A percentile compares a stretch with the other conserved stretches of the same genome.
Conservation (phyloP, 2,113 vertebrate genomes). For the Chamaetylas fuelleborni region DNA sequence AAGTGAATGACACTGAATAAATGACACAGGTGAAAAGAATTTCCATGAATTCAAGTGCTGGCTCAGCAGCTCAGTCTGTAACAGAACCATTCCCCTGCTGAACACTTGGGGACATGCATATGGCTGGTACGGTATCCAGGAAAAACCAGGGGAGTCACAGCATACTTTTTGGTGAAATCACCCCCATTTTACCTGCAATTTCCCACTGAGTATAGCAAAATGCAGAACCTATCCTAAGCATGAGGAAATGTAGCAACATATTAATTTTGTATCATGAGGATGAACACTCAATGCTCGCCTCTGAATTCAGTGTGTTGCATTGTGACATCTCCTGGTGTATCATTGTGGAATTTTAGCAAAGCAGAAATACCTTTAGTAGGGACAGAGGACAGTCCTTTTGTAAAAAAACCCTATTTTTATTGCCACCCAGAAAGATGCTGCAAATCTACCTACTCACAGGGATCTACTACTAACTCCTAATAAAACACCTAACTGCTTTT, state of each 20-base stretch:
- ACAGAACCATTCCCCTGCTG: not conserved
- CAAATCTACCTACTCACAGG: not conserved
- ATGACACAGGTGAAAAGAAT: not conserved
- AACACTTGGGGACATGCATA: not conserved
- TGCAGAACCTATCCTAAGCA: not conserved
- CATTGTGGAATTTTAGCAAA: not conserved
- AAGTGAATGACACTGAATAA: conserved; percentile 5
- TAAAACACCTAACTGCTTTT: not conserved
- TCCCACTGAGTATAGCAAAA: not conserved
- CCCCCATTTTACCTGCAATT: not conserved
- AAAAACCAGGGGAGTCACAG: not conserved
- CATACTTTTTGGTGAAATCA: not conserved
- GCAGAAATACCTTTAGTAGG: not conserved
- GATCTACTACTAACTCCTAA: not conserved
- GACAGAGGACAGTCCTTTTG: not conserved
- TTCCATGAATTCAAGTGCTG: not conserved
- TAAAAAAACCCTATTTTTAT: not conserved
- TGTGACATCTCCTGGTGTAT: not conserved
- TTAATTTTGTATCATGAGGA: not conserved
- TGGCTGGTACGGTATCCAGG: not conserved
- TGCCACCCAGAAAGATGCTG: not conserved
- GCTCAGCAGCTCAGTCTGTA: not conserved
- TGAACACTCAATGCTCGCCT: not conserved
- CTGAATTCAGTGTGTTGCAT: not conserved
- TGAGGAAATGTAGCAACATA: not conserved